Percentiles rank a stretch among this genome's conserved stretches.
Evolutionary conservation across 2,797 vertebrate species (phyloP).

Genomic region (Halcyon leucocephala): DNA sequence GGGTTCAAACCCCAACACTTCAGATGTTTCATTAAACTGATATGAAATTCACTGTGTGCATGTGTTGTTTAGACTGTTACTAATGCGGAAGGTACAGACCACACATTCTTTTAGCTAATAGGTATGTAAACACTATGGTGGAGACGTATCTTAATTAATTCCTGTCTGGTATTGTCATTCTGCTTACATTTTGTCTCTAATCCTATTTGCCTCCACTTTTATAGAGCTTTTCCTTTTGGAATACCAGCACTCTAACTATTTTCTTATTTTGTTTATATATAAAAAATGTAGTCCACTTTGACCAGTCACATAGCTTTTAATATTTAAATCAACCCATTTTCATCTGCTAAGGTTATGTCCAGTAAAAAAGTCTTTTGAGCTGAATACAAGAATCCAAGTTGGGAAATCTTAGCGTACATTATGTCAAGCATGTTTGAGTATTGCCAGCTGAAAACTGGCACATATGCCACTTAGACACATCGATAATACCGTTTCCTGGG

Average conservation of each 20-base stretch:
- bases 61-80: background rate
- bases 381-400: background rate
- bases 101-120: background rate
- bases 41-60: background rate
- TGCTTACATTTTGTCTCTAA: background rate
- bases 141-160: background rate
- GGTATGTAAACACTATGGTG: background rate
- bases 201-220: background rate
- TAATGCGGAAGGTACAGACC: background rate
- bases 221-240: background rate
- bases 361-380: background rate
- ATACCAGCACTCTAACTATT: background rate
- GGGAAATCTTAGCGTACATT: background rate
- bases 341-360: background rate
- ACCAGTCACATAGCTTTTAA: background rate
- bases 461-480: accelerated
- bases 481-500: background rate
- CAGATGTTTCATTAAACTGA: background rate
- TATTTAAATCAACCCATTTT: background rate
- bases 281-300: background rate
- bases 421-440: accelerated
- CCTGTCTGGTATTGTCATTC: background rate
- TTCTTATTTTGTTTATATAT: background rate
- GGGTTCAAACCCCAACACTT: background rate
- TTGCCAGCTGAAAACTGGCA: background rate